Conservation (phyloP, 2,797 vertebrate species). For the Dendrocincla fuliginosa region DNA sequence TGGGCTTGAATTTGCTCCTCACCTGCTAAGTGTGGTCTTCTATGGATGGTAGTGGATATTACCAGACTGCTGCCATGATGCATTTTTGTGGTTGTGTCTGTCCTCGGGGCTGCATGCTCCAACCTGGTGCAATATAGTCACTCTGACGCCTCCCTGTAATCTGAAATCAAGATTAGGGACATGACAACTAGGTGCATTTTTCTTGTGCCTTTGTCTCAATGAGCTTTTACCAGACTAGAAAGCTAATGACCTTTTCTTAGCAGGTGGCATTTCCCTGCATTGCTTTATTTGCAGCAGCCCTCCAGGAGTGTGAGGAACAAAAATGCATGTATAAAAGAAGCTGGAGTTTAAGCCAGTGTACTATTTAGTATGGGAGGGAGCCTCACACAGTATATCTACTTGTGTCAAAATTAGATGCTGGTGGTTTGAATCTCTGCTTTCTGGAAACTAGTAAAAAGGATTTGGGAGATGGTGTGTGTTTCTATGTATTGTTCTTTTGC, state of each 20-base stretch:
- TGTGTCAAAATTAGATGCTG: neutral
- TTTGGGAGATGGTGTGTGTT: neutral
- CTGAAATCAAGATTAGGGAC: neutral
- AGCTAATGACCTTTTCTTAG: neutral
- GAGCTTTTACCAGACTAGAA: neutral
- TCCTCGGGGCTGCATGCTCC: neutral
- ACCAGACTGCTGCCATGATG: neutral
- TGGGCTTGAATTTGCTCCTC: neutral
- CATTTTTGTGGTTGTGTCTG: neutral
- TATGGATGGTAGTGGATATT: neutral
- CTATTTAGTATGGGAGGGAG: neutral
- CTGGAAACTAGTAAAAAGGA: neutral
- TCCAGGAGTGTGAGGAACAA: neutral
- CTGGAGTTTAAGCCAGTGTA: neutral
- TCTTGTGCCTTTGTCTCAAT: neutral
- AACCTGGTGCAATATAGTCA: neutral
- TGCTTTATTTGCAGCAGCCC: neutral
- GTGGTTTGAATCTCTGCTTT: neutral
- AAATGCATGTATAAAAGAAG: neutral
- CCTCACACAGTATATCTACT: accelerated
- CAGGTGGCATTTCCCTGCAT: neutral
- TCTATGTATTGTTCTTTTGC: neutral
- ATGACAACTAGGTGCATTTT: neutral
- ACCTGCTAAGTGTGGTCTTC: neutral
- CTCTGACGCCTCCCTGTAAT: neutral